Percentiles rank a stretch among this genome's conserved stretches.
Evolutionary conservation across 37 sponge, comb jelly and placozoan species (phyloP).

Genomic region (Chondrilla cf. caribensis): DNA sequence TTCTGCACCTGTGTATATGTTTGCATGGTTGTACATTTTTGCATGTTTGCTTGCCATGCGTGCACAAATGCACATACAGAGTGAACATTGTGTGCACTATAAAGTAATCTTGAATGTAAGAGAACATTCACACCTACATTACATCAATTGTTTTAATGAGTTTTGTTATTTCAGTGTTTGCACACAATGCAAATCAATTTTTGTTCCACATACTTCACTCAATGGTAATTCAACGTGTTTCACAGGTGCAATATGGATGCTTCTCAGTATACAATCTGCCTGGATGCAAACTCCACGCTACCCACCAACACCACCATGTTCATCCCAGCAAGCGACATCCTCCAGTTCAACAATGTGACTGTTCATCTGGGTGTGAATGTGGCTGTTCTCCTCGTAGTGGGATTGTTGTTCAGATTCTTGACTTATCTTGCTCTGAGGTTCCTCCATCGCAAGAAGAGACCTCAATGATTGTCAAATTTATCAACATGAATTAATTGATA

Average conservation of each 20-base stretch:
- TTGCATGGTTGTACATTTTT: background rate
- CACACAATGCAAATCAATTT: too few relatives aligned
- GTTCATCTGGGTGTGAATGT: constrained; percentile 18
- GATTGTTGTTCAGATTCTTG: constrained; percentile 13
- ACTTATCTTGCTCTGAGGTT: constrained; percentile 49
- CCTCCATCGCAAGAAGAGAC: constrained; percentile 21
- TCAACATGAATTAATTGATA: too few relatives aligned
- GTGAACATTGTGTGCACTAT: too few relatives aligned
- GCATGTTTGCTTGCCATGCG: background rate
- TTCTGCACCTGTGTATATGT: background rate
- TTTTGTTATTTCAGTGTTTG: too few relatives aligned
- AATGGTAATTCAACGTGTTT: too few relatives aligned
- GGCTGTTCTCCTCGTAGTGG: background rate
- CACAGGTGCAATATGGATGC: background rate
- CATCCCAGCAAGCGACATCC: background rate
- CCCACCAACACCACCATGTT: background rate
- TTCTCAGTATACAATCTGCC: background rate
- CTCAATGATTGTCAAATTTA: background rate
- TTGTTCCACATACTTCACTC: too few relatives aligned
- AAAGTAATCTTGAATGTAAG: too few relatives aligned
- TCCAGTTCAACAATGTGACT: background rate
- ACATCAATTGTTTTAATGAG: too few relatives aligned
- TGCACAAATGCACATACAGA: background rate
- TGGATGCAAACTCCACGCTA: background rate
- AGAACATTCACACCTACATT: too few relatives aligned